These are phyloP conservation scores for Petrocephalus sullivani DNA, from an alignment of 2,797 vertebrate genomes.

Conservation along the genomic window DNA sequence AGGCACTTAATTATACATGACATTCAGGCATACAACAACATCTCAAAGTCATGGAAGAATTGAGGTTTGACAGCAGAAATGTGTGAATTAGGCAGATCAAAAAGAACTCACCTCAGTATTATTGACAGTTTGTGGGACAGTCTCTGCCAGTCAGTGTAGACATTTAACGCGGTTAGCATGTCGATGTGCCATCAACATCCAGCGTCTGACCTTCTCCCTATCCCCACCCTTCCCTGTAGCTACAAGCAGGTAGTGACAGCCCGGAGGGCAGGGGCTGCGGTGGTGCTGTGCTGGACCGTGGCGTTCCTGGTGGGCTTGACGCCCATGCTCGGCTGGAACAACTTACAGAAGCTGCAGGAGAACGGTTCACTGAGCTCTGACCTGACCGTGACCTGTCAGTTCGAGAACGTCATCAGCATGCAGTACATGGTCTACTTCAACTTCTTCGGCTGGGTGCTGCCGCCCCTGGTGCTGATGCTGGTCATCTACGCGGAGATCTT, in stretches of 20 bases:
- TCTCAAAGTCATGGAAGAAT: background rate
- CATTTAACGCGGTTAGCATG: background rate
- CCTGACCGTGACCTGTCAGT: slow-evolving; percentile 74
- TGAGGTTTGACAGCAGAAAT: background rate
- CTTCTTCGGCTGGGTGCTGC: slow-evolving; percentile 94
- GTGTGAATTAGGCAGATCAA: background rate
- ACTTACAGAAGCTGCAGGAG: slow-evolving; percentile 62
- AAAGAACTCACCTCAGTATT: background rate
- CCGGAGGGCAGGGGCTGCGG: slow-evolving; percentile 74
- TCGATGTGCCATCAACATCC: background rate
- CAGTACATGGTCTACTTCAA: slow-evolving; percentile 99
- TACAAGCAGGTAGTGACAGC: slow-evolving; percentile 87
- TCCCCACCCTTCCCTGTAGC: slow-evolving; percentile 52
- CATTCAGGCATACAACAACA: too few species aligned
- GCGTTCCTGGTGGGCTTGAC: slow-evolving; percentile 88
- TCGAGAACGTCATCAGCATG: slow-evolving; percentile 96
- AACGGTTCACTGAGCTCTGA: slow-evolving; percentile 60
- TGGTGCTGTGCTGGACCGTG: slow-evolving; percentile 82
- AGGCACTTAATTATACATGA: background rate
- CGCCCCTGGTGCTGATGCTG: slow-evolving; percentile 85
- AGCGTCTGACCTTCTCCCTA: background rate
- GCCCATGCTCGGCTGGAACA: slow-evolving; percentile 97
- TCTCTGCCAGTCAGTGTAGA: background rate
- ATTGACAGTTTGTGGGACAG: background rate
- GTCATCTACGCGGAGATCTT: slow-evolving; percentile 93